Conservation (phyloP, 2,888 invertebrate genomes). For the Panzeria rudis region DNA sequence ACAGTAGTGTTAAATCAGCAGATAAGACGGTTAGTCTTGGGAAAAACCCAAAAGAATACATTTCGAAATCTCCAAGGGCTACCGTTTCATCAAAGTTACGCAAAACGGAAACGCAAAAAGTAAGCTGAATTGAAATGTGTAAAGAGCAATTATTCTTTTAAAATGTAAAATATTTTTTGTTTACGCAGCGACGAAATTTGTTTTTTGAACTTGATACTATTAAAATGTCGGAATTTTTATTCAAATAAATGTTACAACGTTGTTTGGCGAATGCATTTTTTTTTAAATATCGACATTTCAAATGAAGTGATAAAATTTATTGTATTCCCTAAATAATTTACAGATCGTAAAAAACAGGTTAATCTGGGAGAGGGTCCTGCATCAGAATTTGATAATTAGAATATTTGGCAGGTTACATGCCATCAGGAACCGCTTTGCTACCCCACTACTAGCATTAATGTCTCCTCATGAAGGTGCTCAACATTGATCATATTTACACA, state of each 20-base stretch:
- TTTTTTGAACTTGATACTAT: constrained; percentile 73
- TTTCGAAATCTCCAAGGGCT: constrained; percentile 60
- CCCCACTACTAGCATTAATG: too few species aligned
- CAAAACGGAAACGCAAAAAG: constrained; percentile 79
- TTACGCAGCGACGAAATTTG: constrained; percentile 72
- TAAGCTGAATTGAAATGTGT: constrained; percentile 72
- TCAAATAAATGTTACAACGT: constrained; percentile 66
- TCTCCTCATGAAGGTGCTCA: too few species aligned
- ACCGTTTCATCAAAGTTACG: constrained; percentile 76
- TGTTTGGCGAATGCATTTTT: neutral
- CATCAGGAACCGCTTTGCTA: too few species aligned
- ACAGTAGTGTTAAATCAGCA: neutral
- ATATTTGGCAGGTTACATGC: too few species aligned
- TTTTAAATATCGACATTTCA: too few species aligned
- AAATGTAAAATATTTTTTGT: constrained; percentile 33
- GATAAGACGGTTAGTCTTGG: neutral
- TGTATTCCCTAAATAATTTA: too few species aligned
- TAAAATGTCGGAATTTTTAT: constrained; percentile 73
- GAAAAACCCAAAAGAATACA: constrained; percentile 58
- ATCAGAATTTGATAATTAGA: too few species aligned
- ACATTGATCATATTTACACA: too few species aligned
- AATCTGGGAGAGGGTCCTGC: too few species aligned
- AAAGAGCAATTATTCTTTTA: neutral
- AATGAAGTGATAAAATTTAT: too few species aligned
- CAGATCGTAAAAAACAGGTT: too few species aligned